Evolutionary conservation across 2,113 vertebrate species (phyloP).

Genomic region (Tyrannus savana): DNA sequence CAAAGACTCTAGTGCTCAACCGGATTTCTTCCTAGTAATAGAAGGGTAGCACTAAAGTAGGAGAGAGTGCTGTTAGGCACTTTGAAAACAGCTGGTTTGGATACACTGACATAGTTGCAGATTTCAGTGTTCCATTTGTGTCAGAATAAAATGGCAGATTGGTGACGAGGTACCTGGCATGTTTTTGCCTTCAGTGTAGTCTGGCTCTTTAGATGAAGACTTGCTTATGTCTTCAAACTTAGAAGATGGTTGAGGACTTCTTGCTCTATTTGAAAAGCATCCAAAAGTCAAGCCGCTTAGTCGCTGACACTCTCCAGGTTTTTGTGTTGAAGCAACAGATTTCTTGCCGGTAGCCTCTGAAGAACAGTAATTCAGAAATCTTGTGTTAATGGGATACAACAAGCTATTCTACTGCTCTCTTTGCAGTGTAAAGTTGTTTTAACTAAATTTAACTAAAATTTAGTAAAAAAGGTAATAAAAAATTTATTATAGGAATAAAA

Average conservation of each 20-base stretch:
- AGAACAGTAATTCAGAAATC: conserved; percentile 28
- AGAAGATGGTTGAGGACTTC: conserved; percentile 83
- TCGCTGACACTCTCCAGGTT: conserved; percentile 85
- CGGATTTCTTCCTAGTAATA: neutral
- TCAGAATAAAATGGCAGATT: neutral
- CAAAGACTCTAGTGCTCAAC: neutral
- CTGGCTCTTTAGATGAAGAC: conserved; percentile 46
- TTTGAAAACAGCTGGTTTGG: neutral
- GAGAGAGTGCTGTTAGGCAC: neutral
- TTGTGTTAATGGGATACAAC: neutral
- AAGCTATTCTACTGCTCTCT: neutral
- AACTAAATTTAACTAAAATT: neutral
- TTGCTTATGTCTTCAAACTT: conserved; percentile 80
- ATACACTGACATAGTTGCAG: neutral
- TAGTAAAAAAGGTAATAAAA: neutral
- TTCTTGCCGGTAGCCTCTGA: conserved; percentile 82
- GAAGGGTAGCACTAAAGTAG: neutral
- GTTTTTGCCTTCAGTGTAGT: conserved; percentile 48
- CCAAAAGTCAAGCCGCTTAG: conserved; percentile 94
- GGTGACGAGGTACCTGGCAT: conserved; percentile 61
- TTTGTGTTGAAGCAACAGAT: conserved; percentile 57
- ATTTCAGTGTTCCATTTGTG: neutral
- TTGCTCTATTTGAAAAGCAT: conserved; percentile 90
- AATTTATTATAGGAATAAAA: neutral
- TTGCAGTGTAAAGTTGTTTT: neutral